Conservation (phyloP, 2,113 vertebrate genomes). For the Petrocephalus zakoni region DNA sequence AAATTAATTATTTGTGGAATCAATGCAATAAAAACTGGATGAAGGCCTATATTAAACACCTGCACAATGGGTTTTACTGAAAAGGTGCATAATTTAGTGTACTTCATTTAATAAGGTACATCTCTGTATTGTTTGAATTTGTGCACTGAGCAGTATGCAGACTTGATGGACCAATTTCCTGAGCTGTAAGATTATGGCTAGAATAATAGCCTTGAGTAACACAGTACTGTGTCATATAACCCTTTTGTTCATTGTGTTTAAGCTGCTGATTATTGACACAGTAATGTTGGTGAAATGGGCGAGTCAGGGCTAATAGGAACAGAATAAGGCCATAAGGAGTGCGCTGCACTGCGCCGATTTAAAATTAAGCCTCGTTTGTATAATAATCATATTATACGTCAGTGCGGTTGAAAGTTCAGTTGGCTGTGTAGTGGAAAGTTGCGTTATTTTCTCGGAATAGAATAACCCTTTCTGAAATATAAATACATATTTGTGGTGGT, state of each 20-base stretch:
- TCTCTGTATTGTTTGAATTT: neutral
- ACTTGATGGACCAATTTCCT: neutral
- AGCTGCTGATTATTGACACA: constrained; percentile 29
- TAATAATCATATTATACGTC: neutral
- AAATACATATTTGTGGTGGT: neutral
- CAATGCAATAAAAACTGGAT: neutral
- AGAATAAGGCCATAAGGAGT: neutral
- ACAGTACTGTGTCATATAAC: neutral
- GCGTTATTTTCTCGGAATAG: neutral
- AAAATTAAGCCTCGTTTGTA: neutral
- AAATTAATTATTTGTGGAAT: neutral
- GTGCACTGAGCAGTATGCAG: neutral
- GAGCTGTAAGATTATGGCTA: neutral
- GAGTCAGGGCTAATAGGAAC: constrained; percentile 14
- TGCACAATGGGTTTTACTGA: neutral
- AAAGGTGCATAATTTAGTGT: neutral
- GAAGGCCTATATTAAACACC: neutral
- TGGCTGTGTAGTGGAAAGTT: neutral
- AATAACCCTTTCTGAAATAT: neutral
- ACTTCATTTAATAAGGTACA: neutral
- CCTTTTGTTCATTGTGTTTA: neutral
- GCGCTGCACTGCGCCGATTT: neutral
- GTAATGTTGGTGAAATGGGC: constrained; percentile 36
- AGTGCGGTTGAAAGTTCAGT: neutral
- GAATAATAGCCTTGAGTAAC: neutral